Evolutionary conservation across 1,140 invertebrate genomes (phyloP), one percentile per base, ranked within the genome.

Genomic region (Solen grandis): DNA sequence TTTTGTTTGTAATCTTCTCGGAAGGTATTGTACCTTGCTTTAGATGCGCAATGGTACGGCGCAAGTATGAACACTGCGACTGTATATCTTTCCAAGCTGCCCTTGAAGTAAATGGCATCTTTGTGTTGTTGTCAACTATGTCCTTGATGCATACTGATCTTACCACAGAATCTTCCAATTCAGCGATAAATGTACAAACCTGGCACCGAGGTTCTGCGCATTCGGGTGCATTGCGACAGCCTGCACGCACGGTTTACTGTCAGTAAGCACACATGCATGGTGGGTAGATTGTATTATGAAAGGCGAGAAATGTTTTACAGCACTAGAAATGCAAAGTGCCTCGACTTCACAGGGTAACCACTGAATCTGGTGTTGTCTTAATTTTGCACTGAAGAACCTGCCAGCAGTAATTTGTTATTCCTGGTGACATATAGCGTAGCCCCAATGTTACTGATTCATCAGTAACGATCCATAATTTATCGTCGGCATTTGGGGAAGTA

Each of bases 1-100:
- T n/a, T 85, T 85, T n/a, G 59, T 84, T 78, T 16, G 57, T 84
- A 14, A 69, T 57, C 36, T 84, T 82, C 66, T 80, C 82, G 1
- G 72, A 83, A 1, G 75, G 75, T 2, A 81, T 5, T 1, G 81
- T 83, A 22, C 73, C 73, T 68, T 76, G 75, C 31, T 35, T 35
- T 5, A 75, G 35, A 73, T 83, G 59, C 35, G 84, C 55, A 3
- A 27, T 1, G 5, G 25, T 27, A 1, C 69, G 54, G 8, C 69
- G 60, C 54, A 83, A 38, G 38, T 85, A 76, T 19, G 68, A 27
- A 35, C 78, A 78, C 33, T 81, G 68, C 10, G 5, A 31, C 57
- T 79, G 65, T n/a, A 68, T 52, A 46, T 14, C 14, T 8, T 36
- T 22, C 75, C 81, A 80, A 5, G 66, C 29, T n/a, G 55, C 31